Conservation (phyloP, 2,113 vertebrate genomes). For the Thalassarche chlororhynchos region DNA sequence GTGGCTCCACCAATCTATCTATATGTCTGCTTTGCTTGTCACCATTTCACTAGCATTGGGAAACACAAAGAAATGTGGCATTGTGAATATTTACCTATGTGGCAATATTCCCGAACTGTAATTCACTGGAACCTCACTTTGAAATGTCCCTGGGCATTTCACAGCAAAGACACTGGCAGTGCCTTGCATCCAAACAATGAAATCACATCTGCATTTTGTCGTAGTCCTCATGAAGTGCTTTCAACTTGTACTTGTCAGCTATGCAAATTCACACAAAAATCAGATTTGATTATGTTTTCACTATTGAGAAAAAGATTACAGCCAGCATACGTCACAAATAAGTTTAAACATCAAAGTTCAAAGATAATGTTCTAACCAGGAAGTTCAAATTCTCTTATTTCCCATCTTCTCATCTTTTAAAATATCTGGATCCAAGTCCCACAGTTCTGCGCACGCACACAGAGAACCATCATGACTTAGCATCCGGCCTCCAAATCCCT, state of each 20-base stretch:
- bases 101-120: not conserved
- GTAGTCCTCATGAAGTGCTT: not conserved
- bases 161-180: not conserved
- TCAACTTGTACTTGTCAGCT: not conserved
- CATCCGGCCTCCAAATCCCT: not conserved
- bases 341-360: not conserved
- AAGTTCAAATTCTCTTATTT: not conserved
- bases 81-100: not conserved
- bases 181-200: not conserved
- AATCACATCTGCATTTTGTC: not conserved
- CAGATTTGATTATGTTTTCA: not conserved
- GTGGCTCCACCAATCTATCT: no score
- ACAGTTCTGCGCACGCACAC: not conserved
- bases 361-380: not conserved
- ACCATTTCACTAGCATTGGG: not conserved
- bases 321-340: not conserved
- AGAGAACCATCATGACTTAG: not conserved
- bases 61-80: not conserved
- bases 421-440: not conserved
- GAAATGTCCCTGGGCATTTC: not conserved
- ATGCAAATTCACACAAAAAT: not conserved
- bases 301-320: not conserved
- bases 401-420: not conserved
- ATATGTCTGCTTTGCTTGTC: not conserved
- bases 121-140: not conserved